These are phyloP conservation scores for Micromys minutus DNA, from an alignment of 2,113 vertebrate genomes.

Conservation along the genomic window DNA sequence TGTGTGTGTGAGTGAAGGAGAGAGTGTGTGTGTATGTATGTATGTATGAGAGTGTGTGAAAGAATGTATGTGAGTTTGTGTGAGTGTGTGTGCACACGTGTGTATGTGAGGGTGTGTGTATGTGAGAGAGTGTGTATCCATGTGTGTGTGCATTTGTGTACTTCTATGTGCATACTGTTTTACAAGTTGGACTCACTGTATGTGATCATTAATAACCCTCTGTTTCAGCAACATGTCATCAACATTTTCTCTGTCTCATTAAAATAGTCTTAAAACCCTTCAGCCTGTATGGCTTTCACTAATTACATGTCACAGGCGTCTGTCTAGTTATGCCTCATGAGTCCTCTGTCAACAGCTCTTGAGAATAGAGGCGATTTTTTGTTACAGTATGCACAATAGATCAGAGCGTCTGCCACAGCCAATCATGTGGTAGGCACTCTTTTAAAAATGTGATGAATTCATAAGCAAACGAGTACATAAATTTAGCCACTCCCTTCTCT, in stretches of 20 bases:
- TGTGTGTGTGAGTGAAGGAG: not conserved
- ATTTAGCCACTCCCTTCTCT: not conserved
- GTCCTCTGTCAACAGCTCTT: slow-evolving; percentile 32
- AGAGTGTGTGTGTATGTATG: not conserved
- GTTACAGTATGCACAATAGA: not conserved
- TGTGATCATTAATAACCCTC: slow-evolving; percentile 37
- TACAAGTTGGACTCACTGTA: not conserved
- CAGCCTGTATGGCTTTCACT: slow-evolving; percentile 15
- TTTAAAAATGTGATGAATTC: slow-evolving; percentile 29
- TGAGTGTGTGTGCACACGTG: not conserved
- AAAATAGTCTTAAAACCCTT: slow-evolving; percentile 46
- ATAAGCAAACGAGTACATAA: not conserved
- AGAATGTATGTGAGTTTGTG: not conserved
- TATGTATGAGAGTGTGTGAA: not conserved
- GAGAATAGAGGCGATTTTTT: not conserved
- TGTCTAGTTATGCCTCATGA: slow-evolving; percentile 24
- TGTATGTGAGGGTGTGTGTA: not conserved
- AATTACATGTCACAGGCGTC: slow-evolving; percentile 33
- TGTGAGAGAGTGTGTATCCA: not conserved
- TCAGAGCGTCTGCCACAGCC: not conserved
- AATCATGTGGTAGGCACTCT: not conserved
- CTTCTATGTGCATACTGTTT: not conserved
- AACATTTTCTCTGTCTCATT: slow-evolving; percentile 45
- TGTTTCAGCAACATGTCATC: slow-evolving; percentile 9
- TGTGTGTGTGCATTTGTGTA: not conserved